A percentile compares a stretch with the other conserved stretches of the same genome.
Evolutionary conservation across 2,797 vertebrate species (phyloP).

Genomic region (Sebastes iracundus): DNA sequence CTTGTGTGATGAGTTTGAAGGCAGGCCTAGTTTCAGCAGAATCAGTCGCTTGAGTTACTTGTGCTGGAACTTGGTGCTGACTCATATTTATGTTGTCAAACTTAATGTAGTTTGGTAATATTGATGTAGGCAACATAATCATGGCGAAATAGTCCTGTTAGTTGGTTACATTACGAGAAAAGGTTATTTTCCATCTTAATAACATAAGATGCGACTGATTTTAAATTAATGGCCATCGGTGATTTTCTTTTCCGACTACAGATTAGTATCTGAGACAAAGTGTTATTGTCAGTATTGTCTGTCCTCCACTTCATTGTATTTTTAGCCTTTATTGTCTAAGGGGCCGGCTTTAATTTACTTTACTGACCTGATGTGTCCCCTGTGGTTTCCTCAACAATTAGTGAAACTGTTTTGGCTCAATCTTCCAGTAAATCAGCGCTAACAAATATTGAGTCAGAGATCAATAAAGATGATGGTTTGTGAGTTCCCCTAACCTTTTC

Average conservation of each 20-base stretch:
- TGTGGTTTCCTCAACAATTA: constrained; percentile 42
- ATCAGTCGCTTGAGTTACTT: constrained; percentile 11
- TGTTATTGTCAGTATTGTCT: neutral
- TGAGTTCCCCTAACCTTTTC: neutral
- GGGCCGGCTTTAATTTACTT: constrained; percentile 29
- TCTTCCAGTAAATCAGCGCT: constrained; percentile 15
- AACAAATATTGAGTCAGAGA: constrained; percentile 10
- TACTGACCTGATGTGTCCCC: constrained; percentile 17
- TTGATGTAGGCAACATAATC: neutral
- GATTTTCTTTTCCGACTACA: constrained; percentile 2
- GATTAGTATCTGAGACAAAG: neutral
- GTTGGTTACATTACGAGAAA: neutral
- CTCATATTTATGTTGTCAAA: constrained; percentile 15
- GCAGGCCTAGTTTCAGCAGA: constrained; percentile 32
- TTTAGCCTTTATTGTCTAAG: constrained; percentile 12
- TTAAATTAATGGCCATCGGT: neutral
- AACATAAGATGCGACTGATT: neutral
- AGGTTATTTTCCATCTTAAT: neutral
- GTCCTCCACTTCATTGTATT: neutral
- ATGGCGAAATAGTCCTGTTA: neutral
- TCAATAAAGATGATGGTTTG: constrained; percentile 26
- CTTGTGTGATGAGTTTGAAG: constrained; percentile 37
- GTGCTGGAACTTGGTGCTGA: constrained; percentile 18
- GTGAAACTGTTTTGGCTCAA: constrained; percentile 12
- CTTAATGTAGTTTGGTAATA: neutral